Percentiles rank a stretch among this genome's conserved stretches.
Evolutionary conservation across 1,140 invertebrate genomes (phyloP).

Genomic region (Drosophila ironensis): DNA sequence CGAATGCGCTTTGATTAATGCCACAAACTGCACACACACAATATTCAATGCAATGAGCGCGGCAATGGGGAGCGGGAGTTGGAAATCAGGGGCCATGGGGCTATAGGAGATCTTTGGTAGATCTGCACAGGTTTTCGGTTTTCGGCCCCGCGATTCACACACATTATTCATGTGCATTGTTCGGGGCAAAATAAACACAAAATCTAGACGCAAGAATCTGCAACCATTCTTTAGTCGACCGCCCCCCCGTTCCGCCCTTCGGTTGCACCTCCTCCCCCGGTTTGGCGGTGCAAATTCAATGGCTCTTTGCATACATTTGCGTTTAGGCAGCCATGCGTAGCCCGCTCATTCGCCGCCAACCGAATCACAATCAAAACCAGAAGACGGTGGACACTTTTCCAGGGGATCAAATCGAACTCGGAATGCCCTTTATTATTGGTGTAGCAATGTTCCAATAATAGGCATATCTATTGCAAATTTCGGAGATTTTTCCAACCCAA

Average conservation of each 20-base stretch:
- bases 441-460: too few species aligned
- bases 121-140: conserved; percentile 73
- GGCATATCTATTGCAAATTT: too few species aligned
- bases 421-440: conserved; percentile 5
- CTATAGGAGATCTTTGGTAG: conserved; percentile 45
- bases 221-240: conserved; percentile 64
- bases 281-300: conserved; percentile 72
- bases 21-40: conserved; percentile 60
- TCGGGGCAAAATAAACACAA: conserved; percentile 74
- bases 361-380: conserved; percentile 55
- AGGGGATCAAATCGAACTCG: background rate
- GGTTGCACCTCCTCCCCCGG: background rate
- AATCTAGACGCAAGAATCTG: conserved; percentile 78
- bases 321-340: conserved; percentile 77
- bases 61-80: background rate
- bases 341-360: conserved; percentile 39
- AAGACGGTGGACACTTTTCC: conserved; percentile 50
- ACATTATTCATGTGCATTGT: conserved; percentile 80
- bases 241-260: background rate
- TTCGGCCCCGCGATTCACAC: conserved; percentile 74
- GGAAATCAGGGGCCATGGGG: background rate
- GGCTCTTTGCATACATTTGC: conserved; percentile 79
- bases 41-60: conserved; percentile 31
- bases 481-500: too few species aligned
- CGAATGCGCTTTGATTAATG: conserved; percentile 75